Base-by-base conservation (phyloP, 1,140 invertebrate genomes). In the Camponotus vicinus region DNA sequence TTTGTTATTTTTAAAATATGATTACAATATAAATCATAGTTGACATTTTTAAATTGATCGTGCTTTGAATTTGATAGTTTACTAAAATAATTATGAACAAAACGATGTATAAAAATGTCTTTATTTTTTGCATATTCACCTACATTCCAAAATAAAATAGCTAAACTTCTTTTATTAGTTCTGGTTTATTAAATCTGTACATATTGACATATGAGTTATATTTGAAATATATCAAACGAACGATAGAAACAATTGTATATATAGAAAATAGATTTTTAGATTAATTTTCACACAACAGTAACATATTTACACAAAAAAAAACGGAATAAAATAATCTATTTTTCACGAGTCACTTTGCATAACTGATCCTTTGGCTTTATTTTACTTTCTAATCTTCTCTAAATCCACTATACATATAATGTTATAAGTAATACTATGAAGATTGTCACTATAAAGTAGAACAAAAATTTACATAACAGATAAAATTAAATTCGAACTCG, bases 31-130 rank as follows among this genome's bases (percentile, higher is more conserved):
- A 9, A 40, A 59, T n/a, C 6, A 21, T 49, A 77, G 18, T 21
- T 66, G 61, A 78, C 42, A 34, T 45, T 78, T 78, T 27, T 52
- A 78, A 42, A 32, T 78, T 9, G 3, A n/a, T 34, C 11, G 6
- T 27, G 0, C 1, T 27, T 32, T 34, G 37, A 34, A 34, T 40
- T 32, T 52, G 32, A 3, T 34, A 7, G 1, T 71, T 32, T 11
- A 9, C 49, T 34, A 37, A 55, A 73, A 55, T 5, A 15, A 55
- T 9, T 1, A 18, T 0, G 0, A 34, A 1, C 27, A 42, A 67
- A 42, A 75, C 3, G 0, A 21, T 37, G 2, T 59, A 11, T 8
- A 15, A 40, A 75, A 27, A 59, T 75, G 15, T 27, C 15, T 59
- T 40, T 3, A 75, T 27, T 49, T 49, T 49, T 13, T 13, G 45